Evolutionary conservation across 2,797 vertebrate genomes (phyloP).

Genomic region (Ceyx erithaca): DNA sequence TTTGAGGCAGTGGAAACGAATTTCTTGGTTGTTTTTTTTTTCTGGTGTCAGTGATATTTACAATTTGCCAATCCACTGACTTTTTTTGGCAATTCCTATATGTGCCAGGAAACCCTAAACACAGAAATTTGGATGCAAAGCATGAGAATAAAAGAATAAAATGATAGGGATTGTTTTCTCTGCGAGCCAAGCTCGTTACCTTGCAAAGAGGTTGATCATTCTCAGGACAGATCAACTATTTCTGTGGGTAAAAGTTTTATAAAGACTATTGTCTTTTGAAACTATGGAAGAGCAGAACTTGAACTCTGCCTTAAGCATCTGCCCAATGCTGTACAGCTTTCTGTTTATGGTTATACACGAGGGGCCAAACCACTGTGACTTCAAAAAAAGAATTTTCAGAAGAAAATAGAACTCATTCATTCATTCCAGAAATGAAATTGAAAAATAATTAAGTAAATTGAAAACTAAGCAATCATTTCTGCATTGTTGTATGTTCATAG

Average conservation of each 20-base stretch:
- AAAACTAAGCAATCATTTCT: slow-evolving; percentile 68
- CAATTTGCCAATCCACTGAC: slow-evolving; percentile 64
- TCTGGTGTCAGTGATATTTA: slow-evolving; percentile 46
- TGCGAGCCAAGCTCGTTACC: slow-evolving; percentile 24
- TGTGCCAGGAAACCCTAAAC: slow-evolving; percentile 44
- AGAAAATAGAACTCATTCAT: slow-evolving; percentile 70
- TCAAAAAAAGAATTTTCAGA: slow-evolving; percentile 65
- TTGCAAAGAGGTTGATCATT: slow-evolving; percentile 24
- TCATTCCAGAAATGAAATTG: slow-evolving; percentile 67
- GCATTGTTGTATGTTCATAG: slow-evolving; percentile 70
- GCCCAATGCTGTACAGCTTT: slow-evolving; percentile 59
- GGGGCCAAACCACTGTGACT: slow-evolving; percentile 67
- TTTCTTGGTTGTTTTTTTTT: neutral
- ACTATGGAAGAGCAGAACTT: slow-evolving; percentile 61
- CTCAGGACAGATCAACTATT: slow-evolving; percentile 22
- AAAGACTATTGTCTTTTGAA: slow-evolving; percentile 65
- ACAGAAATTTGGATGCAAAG: neutral
- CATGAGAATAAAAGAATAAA: neutral
- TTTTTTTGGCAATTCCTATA: slow-evolving; percentile 29
- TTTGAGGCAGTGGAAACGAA: slow-evolving; percentile 69
- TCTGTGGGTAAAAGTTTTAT: slow-evolving; percentile 48
- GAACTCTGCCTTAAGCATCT: slow-evolving; percentile 51
- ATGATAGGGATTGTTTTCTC: slow-evolving; percentile 14
- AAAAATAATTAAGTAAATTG: slow-evolving; percentile 74
- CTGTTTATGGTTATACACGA: slow-evolving; percentile 62